Evolutionary conservation across 1,140 invertebrate species (phyloP).

Genomic region (Macrobrachium rosenbergii): DNA sequence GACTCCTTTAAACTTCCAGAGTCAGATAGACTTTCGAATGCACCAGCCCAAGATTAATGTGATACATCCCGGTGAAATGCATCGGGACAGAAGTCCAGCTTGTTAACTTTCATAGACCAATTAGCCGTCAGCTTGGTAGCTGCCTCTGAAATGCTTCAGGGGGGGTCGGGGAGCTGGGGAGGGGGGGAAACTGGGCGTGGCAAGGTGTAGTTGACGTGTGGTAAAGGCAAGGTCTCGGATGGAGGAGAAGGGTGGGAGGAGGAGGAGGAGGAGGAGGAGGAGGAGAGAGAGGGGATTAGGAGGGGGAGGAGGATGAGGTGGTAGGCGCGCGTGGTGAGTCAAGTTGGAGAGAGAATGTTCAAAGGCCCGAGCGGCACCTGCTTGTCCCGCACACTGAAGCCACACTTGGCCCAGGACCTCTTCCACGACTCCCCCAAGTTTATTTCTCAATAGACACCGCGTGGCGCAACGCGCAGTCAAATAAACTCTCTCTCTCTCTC

Average conservation of each 20-base stretch:
- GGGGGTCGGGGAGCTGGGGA: conserved; percentile 5
- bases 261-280: not conserved
- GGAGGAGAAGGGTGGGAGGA: conserved; percentile 1
- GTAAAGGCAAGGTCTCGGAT: not conserved
- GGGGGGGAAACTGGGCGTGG: conserved; percentile 16
- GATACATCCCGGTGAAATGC: too few relatives aligned
- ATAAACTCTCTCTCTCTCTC: conserved; percentile 5
- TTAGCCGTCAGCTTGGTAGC: not conserved
- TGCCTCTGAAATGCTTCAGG: not conserved
- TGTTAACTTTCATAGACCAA: not conserved
- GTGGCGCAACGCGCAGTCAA: not conserved
- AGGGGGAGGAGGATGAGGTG: not conserved
- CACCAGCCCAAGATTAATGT: too few relatives aligned
- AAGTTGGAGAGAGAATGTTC: not conserved
- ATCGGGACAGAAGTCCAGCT: not conserved
- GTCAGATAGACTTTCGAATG: too few relatives aligned
- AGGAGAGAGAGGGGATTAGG: not conserved
- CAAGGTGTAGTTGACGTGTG: conserved; percentile 10
- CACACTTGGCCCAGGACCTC: not conserved
- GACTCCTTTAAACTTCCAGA: too few relatives aligned
- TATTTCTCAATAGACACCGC: not conserved
- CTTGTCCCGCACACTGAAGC: not conserved
- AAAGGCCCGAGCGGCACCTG: not conserved
- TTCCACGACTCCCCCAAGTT: not conserved
- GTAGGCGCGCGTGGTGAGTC: not conserved